Base-by-base conservation (phyloP, 1,140 invertebrate genomes). In the Rhynchophorus ferrugineus region DNA sequence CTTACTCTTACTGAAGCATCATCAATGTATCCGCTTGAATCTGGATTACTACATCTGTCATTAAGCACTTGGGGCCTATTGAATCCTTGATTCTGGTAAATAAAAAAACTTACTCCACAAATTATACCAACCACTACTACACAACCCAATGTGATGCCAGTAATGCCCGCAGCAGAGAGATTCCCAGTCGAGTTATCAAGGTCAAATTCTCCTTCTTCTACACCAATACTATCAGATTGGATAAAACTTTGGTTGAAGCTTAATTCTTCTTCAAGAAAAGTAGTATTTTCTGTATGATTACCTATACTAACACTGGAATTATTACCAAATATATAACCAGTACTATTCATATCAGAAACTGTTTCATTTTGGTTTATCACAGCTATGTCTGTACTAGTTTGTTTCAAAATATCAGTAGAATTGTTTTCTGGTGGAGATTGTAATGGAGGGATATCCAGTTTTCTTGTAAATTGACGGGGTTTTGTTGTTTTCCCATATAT, bases 21-120 rank as follows among this genome's bases (percentile, higher is more conserved):
- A 69, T 91, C 89, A 43, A 91, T 83, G 62, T 91, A 91, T 57
- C 87, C 87, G 66, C 86, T 89, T 34, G 86, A 90, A 64, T 91
- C 89, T 2, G 85, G 85, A 68, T 89, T 88, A 55, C 86, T 90
- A 66, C 83, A 85, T 64, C 83, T 84, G 61, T 86, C 84, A 62
- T 81, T 84, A 29, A 87, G 74, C 36, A 84, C 85, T 72, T 88
- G 87, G 16, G 84, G 87, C 61, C 85, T 85, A 67, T 89, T 90
- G 53, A 85, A 75, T 63, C 82, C 85, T 60, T 82, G 75, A 44
- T 84, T 76, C 20, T 84, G 77, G 68, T 88, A 89, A 53, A 88
- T 73, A 49, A 89, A 76, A 61, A 87, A 87, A 22, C 79, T 80
- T 21, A 83, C 76, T 60, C 81, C 81, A 44, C 78, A 84, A 58